Conservation (phyloP, 1,140 invertebrate species). For the Plodia interpunctella region DNA sequence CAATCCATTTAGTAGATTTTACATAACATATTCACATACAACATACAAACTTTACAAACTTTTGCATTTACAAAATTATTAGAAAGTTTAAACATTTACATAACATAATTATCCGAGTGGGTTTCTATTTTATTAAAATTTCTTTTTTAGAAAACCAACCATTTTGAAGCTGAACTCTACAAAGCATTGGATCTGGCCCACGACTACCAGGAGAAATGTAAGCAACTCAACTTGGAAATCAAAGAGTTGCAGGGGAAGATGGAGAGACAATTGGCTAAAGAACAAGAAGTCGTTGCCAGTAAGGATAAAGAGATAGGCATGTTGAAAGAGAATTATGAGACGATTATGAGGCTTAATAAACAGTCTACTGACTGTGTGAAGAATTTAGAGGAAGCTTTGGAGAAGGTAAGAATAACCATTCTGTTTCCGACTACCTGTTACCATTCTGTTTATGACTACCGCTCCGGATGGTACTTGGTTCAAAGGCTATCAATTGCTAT, state of each 20-base stretch:
- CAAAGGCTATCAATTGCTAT: too few relatives aligned
- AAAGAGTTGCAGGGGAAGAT: constrained; percentile 40
- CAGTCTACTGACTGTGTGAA: constrained; percentile 74
- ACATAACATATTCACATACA: too few relatives aligned
- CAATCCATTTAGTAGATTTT: too few relatives aligned
- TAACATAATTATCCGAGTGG: too few relatives aligned
- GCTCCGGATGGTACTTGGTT: too few relatives aligned
- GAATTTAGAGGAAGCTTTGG: constrained; percentile 73
- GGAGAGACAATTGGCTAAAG: constrained; percentile 31
- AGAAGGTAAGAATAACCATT: constrained; percentile 71
- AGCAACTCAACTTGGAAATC: constrained; percentile 52
- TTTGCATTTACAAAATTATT: too few relatives aligned
- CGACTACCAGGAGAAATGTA: constrained; percentile 82
- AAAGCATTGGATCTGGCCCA: constrained; percentile 82
- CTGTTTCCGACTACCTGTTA: too few relatives aligned
- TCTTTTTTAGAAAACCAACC: constrained; percentile 77
- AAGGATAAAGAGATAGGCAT: constrained; percentile 68
- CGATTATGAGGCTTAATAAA: constrained; percentile 72
- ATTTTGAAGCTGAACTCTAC: constrained; percentile 81
- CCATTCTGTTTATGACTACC: too few relatives aligned
- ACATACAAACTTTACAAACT: too few relatives aligned
- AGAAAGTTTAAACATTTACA: too few relatives aligned
- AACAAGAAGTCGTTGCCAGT: constrained; percentile 43
- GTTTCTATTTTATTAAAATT: too few relatives aligned
- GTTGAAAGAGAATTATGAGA: constrained; percentile 71